phyloP scores from a whole-genome alignment of 2,888 invertebrate species.

The Xestobium rufovillosum region DNA sequence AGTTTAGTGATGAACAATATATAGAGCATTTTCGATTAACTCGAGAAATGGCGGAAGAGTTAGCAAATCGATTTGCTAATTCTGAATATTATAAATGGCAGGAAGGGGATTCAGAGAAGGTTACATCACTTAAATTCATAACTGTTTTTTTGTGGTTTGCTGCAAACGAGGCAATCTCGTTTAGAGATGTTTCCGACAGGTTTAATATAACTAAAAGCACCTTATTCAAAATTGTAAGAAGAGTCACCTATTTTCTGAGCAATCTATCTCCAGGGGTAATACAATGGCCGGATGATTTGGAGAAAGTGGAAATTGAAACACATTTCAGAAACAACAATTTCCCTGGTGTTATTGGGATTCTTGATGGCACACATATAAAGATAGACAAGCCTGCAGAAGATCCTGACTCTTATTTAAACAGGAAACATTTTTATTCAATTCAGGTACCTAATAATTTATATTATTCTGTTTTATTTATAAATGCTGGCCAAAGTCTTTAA shows the following conservation, averaged over 20 bases:
- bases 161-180: constrained; percentile 17
- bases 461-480: too few species aligned
- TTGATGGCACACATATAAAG: constrained; percentile 18
- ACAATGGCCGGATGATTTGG: constrained; percentile 16
- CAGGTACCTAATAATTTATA: constrained; percentile 16
- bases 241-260: constrained; percentile 19
- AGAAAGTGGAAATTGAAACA: constrained; percentile 16
- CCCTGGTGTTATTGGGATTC: constrained; percentile 18
- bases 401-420: constrained; percentile 19
- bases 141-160: constrained; percentile 22
- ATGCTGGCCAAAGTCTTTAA: too few species aligned
- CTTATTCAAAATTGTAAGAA: constrained; percentile 18
- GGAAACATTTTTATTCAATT: constrained; percentile 12
- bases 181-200: constrained; percentile 21
- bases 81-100: constrained; percentile 16
- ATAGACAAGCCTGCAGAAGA: constrained; percentile 21
- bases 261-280: constrained; percentile 18
- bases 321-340: constrained; percentile 18
- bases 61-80: constrained; percentile 15
- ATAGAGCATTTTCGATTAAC: constrained; percentile 19
- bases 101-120: constrained; percentile 18
- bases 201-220: constrained; percentile 21
- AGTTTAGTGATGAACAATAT: constrained; percentile 19
- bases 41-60: constrained; percentile 9
- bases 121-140: constrained; percentile 15